Base-by-base conservation (phyloP, 2,888 invertebrate genomes). In the Epirrhoe alternata region DNA sequence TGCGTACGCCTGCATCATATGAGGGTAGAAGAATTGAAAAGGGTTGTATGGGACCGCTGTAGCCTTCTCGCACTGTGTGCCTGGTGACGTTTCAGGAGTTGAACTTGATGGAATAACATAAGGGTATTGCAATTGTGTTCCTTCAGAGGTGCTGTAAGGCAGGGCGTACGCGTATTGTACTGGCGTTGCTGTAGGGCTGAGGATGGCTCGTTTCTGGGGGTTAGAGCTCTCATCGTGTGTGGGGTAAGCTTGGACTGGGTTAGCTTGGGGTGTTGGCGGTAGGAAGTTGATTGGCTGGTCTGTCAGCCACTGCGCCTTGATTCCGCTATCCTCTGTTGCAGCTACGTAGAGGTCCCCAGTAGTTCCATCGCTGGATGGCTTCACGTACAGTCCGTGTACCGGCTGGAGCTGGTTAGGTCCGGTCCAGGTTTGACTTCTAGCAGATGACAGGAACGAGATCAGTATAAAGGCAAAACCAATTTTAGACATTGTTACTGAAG, bases 291-390 rank as follows among this genome's bases (percentile, higher is more conserved):
- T 72, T 0, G 91, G 87, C 30, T 89, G 86, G 57, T 92, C 92
- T 0, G 88, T 87, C 4, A 90, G 78, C 92, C 92, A 93, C 67
- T 91, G 89, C 0, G 89, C 78, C 59, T 86, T 87, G 0, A 83
- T 78, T 17, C 90, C 92, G 50, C 74, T 86, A 50, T 92, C 90
- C 77, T 93, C 93, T 6, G 92, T 80, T 0, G 93, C 93, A 6
- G 93, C 92, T 0, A 93, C 92, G 77, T 88, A 92, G 8, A 93
- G 79, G 70, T 93, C 93, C 30, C 93, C 93, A 0, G 91, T 90
- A 6, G 84, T 83, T 0, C 92, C 92, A 66, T 93, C 92, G 5
- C 71, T 71, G 1, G 93, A 93, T 0, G 92, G 92, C 65, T 90
- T 89, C 10, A 93, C 87, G 72, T 83, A 93, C 0, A 93, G 77